Percentiles rank a stretch among this genome's conserved stretches.
These are phyloP conservation scores for Pararge aegeria DNA, from an alignment of 1,140 invertebrate genomes.

Conservation along the genomic window DNA sequence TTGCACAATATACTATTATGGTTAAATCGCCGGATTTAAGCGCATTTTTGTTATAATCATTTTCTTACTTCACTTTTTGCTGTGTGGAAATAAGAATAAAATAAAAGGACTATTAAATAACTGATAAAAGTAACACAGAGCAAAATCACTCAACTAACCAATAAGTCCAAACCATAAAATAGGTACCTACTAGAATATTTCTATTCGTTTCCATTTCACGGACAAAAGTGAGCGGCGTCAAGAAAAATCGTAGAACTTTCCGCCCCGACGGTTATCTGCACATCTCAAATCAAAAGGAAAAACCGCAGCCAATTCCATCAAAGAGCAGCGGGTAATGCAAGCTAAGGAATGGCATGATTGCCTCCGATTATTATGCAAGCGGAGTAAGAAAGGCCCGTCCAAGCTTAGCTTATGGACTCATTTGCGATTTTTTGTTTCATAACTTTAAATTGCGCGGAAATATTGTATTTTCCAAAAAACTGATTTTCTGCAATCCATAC, in stretches of 20 bases:
- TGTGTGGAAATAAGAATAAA: too few relatives aligned
- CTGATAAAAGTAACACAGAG: too few relatives aligned
- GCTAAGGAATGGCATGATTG: constrained; percentile 33
- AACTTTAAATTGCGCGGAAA: neutral
- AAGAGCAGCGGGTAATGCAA: constrained; percentile 14
- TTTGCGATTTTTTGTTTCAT: neutral
- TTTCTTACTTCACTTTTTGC: too few relatives aligned
- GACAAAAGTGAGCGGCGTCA: neutral
- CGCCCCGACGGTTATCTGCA: neutral
- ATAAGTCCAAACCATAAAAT: too few relatives aligned
- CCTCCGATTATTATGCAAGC: constrained; percentile 46
- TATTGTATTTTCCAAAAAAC: neutral
- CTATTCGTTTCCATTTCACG: neutral
- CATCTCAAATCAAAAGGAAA: constrained; percentile 20
- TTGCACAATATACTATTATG: too few relatives aligned
- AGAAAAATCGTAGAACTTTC: neutral
- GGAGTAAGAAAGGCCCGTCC: constrained; percentile 35
- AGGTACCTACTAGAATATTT: neutral
- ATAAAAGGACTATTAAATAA: too few relatives aligned
- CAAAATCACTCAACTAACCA: too few relatives aligned
- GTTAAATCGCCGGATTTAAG: too few relatives aligned
- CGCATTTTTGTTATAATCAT: too few relatives aligned
- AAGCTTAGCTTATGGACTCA: neutral
- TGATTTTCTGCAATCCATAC: too few relatives aligned
- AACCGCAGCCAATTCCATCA: constrained; percentile 14